Percentiles rank a stretch among this genome's conserved stretches.
phyloP scores from a whole-genome alignment of 2,888 invertebrate species.

The Melieria picta region DNA sequence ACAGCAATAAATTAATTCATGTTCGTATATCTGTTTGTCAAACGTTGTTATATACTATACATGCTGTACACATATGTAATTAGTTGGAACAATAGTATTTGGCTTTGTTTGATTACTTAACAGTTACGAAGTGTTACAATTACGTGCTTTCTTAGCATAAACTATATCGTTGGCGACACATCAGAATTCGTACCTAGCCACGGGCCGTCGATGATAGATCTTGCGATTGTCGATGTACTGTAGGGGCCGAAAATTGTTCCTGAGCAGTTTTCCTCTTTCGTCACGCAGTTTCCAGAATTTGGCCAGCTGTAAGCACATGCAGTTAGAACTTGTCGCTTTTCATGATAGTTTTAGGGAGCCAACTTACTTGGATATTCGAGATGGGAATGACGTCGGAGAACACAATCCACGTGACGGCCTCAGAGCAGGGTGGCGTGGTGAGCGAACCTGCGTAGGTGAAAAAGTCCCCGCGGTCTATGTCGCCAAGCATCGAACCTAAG shows the following conservation, averaged over 20 bases:
- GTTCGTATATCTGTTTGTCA: too few species aligned
- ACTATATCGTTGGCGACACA: too few species aligned
- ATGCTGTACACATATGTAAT: too few species aligned
- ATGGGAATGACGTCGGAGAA: constrained; percentile 70
- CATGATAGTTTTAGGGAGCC: too few species aligned
- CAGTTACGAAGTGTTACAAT: too few species aligned
- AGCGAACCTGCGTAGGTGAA: constrained; percentile 71
- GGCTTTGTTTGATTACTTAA: too few species aligned
- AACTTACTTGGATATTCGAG: constrained; percentile 50
- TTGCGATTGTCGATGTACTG: constrained; percentile 50
- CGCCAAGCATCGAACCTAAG: constrained; percentile 54
- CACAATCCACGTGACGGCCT: constrained; percentile 78
- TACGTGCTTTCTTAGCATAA: too few species aligned
- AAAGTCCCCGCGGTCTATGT: constrained; percentile 53
- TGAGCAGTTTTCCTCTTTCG: constrained; percentile 40
- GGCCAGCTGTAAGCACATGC: constrained; percentile 43
- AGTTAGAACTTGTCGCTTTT: background rate
- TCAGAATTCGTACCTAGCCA: too few species aligned
- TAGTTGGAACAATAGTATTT: too few species aligned
- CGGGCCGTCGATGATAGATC: constrained; percentile 49
- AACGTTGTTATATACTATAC: too few species aligned
- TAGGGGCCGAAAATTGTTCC: constrained; percentile 54
- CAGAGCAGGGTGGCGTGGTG: constrained; percentile 79
- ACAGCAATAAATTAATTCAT: too few species aligned
- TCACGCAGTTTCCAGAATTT: constrained; percentile 57